Conservation (phyloP, 1,140 invertebrate genomes). For the Reticulitermes speratus region DNA sequence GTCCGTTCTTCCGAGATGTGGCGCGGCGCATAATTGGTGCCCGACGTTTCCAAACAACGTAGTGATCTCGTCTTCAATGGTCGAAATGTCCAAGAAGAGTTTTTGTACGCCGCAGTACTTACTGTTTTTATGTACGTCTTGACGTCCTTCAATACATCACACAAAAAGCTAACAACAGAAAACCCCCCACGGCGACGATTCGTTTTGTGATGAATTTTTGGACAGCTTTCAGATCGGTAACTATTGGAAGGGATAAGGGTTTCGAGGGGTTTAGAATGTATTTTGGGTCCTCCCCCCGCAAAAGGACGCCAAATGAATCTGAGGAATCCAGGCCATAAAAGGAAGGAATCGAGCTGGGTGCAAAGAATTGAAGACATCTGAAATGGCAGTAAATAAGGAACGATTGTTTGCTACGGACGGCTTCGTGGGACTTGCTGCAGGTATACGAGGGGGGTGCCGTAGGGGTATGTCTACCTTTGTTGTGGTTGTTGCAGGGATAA, state of each 20-base stretch:
- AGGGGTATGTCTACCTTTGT: not conserved
- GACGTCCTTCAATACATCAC: not conserved
- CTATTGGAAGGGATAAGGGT: too few relatives aligned
- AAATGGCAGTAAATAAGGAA: slow-evolving; percentile 12
- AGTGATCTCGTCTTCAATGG: too few relatives aligned
- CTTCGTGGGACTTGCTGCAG: not conserved
- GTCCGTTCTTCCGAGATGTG: too few relatives aligned
- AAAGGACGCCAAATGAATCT: not conserved
- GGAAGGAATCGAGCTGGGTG: not conserved
- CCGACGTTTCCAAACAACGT: too few relatives aligned
- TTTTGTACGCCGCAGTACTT: too few relatives aligned
- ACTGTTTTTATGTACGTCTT: too few relatives aligned
- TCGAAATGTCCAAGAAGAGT: too few relatives aligned
- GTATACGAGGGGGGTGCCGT: not conserved
- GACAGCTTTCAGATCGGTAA: not conserved
- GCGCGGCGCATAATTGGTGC: too few relatives aligned
- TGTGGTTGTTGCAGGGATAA: not conserved
- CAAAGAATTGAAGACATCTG: not conserved
- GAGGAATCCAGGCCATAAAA: not conserved
- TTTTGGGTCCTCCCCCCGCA: not conserved
- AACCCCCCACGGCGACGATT: not conserved
- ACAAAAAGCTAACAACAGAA: not conserved
- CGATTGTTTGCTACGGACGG: not conserved
- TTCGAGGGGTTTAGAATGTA: not conserved
- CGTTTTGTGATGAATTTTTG: not conserved